Evolutionary conservation across 2,113 vertebrate genomes (phyloP), one percentile per base, ranked within the genome.

Genomic region (Ictalurus punctatus): DNA sequence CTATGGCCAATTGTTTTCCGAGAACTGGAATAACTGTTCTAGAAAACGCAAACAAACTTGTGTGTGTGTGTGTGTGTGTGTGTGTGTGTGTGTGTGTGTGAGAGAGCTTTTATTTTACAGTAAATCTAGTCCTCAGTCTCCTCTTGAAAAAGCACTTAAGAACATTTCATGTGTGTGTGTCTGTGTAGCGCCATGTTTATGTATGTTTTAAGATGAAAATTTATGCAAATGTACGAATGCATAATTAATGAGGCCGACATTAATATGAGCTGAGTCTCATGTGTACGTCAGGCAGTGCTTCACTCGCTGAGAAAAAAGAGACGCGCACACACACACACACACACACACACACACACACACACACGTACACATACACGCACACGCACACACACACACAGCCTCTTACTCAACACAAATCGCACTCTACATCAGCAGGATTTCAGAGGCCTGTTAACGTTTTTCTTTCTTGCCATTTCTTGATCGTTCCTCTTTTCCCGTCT

Each of bases 61-160:
- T 30, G 2, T 58, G 48, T 78, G 69, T 44, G 73, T 78, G 17
- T 40, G 56, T 80, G 19, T 63, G 54, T 27, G n/a, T 87, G 63
- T 85, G 14, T 52, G 40, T 17, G 59, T 23, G 59, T 23, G 21
- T 54, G 52, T 52, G 7, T 52, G n/a, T n/a, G n/a, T n/a, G n/a
- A n/a, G n/a, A 1, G 54, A 63, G 61, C n/a, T 73, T 88, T 83
- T 71, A 71, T 88, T 48, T 48, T 88, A 83, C 48, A n/a, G 83
- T n/a, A 69, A 83, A 83, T 30, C 44, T 30, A 16, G 63, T 52
- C 83, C 27, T 25, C 83, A n/a, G 48, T 16, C 44, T 54, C 52
- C 44, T 34, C 44, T 54, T 48, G 63, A 85, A 85, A 30, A 85
- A 27, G 40, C 65, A 30, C 48, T 52, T 69, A 85, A 85, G 19